Conservation (phyloP, 2,113 vertebrate genomes). For the Bungarus multicinctus region DNA sequence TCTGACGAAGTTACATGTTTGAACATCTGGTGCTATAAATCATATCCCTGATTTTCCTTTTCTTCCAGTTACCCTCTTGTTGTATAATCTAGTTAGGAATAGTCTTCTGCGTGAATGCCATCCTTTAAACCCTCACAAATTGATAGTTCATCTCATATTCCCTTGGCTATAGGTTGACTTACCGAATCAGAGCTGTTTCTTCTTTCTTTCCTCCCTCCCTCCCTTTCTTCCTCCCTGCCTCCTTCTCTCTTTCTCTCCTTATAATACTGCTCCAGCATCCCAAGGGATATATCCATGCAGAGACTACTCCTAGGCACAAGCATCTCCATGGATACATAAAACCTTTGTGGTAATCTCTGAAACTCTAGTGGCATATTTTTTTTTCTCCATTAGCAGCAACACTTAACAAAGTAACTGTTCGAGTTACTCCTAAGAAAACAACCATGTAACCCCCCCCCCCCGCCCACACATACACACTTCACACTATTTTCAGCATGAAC, state of each 20-base stretch:
- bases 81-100: background rate
- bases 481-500: background rate
- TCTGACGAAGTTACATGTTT: background rate
- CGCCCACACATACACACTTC: background rate
- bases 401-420: background rate
- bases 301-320: background rate
- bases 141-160: background rate
- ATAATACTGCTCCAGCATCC: background rate
- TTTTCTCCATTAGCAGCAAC: background rate
- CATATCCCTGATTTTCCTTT: background rate
- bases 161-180: background rate
- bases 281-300: background rate
- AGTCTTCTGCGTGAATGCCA: background rate
- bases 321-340: constrained; percentile 11
- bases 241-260: background rate
- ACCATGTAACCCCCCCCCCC: background rate
- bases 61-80: background rate
- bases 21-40: background rate
- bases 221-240: background rate
- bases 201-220: background rate
- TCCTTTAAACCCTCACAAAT: background rate
- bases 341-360: background rate
- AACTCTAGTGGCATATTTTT: background rate
- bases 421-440: background rate
- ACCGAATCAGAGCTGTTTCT: background rate